Conservation (phyloP, 2,113 vertebrate species). For the Dicentrarchus labrax region DNA sequence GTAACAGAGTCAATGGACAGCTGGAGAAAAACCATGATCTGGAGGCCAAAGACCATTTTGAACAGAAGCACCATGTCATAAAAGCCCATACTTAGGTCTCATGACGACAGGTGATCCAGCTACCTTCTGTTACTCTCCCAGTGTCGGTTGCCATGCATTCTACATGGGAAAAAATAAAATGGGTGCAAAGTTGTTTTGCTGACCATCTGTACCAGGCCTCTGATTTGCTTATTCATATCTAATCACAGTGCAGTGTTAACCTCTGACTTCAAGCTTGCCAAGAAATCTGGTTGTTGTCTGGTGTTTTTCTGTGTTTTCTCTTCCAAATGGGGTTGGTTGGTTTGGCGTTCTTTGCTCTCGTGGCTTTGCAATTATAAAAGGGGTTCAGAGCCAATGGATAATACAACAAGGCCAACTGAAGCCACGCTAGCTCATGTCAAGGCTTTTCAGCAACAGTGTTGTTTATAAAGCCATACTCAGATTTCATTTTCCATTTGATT, state of each 20-base stretch:
- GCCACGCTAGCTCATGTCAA: neutral
- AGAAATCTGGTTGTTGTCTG: neutral
- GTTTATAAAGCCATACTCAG: neutral
- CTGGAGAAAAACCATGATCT: neutral
- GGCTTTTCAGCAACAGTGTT: neutral
- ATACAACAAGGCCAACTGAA: neutral
- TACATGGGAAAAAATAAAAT: neutral
- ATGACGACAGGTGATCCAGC: no score
- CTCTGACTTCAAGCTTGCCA: neutral
- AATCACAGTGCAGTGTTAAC: neutral
- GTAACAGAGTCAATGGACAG: neutral
- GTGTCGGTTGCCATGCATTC: neutral
- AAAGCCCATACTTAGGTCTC: neutral
- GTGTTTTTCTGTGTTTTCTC: neutral
- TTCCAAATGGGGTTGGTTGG: neutral
- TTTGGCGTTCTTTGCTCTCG: neutral
- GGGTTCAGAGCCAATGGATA: neutral
- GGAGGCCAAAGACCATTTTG: neutral
- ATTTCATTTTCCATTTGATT: conserved; percentile 20
- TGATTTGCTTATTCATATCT: neutral
- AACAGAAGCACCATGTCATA: neutral
- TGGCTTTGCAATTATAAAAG: neutral
- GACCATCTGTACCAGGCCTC: neutral
- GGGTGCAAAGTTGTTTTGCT: neutral
- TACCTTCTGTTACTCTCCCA: neutral